Evolutionary conservation across 1,140 invertebrate genomes (phyloP).

Genomic region (Ceratoteleas bidentatus): DNA sequence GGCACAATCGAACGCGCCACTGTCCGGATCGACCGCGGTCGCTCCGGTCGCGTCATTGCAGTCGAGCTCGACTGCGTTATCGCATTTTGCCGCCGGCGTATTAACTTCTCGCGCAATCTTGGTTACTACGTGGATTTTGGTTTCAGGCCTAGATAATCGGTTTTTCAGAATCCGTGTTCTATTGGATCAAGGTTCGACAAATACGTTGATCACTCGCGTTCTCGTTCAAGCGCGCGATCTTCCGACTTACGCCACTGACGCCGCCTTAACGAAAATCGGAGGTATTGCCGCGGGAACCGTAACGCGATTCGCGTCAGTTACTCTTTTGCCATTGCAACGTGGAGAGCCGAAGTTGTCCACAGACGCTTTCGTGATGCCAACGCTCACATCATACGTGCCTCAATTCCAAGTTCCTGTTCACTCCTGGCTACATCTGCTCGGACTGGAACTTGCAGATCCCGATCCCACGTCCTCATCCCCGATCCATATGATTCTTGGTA

Average conservation of each 20-base stretch:
- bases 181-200: constrained; percentile 10
- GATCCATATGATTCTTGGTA: constrained; percentile 18
- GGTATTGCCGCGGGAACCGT: neutral
- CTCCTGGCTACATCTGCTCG: constrained; percentile 1
- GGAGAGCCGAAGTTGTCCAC: neutral
- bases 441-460: neutral
- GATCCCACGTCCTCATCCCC: neutral
- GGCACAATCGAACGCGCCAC: neutral
- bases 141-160: neutral
- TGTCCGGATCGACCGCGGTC: neutral
- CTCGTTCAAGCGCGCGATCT: neutral
- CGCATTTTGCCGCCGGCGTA: neutral
- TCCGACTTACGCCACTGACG: neutral
- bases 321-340: neutral
- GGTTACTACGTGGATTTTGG: neutral
- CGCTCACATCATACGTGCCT: neutral
- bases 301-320: neutral
- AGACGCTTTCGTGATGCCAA: neutral
- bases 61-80: neutral
- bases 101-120: neutral
- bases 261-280: constrained; percentile 1
- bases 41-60: neutral
- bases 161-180: neutral
- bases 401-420: neutral
- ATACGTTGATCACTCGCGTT: neutral